Base-by-base conservation (phyloP, 2,888 invertebrate genomes). In the Drosophila fungiperda region DNA sequence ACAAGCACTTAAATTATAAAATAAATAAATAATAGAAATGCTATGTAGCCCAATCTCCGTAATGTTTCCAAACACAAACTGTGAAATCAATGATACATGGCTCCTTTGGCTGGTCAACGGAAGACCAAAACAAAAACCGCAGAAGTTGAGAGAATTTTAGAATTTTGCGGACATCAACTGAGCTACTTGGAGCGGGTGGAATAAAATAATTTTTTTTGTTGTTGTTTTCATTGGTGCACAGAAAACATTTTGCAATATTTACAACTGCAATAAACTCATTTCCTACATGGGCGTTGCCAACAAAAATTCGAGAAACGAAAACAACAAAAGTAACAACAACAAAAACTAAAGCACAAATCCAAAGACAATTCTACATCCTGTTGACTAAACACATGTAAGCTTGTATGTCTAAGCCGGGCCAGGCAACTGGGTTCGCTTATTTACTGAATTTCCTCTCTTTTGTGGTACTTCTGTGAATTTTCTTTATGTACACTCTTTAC, bases 231-330 rank as follows among this genome's bases (percentile, higher is more conserved):
- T 23, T 52, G 32, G 53, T 50, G 50, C 63, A 63, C 36, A 63
- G 38, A 68, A 70, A 72, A 70, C 83, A 81, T 77, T 83, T 76
- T 83, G 71, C 68, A 84, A 84, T 83, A 82, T 83, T 81, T 84
- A 79, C 83, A 80, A 67, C 65, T 70, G 77, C 79, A 79, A 84
- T 84, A 85, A 85, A 79, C 80, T 79, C 68, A 78, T 85, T 83
- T 83, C 76, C 85, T 61, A 48, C 15, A 50, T 49, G 64, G 58
- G 76, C 50, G 42, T 48, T 59, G 61, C 40, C 36, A 20, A 50
- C 17, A 54, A 20, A 40, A 45, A 52, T 29, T 17, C 12, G 29
- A 17, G 36, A 64, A 53, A 35, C 23, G 40, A 62, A 57, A 52
- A 48, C 57, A 61, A 23, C 32, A 66, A 49, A 53, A 33, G 26